phyloP scores from a whole-genome alignment of 2,113 vertebrate genomes.

The Trogon melanurus region DNA sequence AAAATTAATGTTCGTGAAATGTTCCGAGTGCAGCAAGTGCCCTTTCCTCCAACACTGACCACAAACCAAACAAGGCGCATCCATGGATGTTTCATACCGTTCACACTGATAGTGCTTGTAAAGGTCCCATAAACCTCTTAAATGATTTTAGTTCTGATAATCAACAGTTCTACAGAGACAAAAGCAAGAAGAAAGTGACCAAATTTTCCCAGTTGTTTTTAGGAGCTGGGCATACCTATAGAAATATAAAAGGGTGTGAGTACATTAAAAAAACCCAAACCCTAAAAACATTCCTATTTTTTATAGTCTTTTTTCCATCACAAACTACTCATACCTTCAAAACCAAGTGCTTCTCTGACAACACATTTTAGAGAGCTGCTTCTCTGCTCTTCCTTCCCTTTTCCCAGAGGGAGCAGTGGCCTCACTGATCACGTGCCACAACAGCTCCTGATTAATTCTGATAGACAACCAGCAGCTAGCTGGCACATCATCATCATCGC shows the following conservation, averaged over 20 bases:
- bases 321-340: neutral
- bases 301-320: neutral
- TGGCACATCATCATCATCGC: constrained; percentile 50
- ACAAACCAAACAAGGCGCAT: neutral
- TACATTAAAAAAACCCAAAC: rapidly evolving
- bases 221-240: neutral
- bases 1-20: neutral
- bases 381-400: neutral
- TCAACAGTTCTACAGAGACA: neutral
- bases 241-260: neutral
- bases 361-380: neutral
- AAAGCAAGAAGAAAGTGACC: neutral
- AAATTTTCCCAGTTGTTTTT: neutral
- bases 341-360: neutral
- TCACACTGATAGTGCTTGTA: rapidly evolving
- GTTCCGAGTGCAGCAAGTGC: neutral
- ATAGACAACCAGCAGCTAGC: constrained; percentile 65
- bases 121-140: neutral
- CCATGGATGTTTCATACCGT: neutral
- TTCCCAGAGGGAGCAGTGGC: constrained; percentile 1
- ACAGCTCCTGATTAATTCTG: constrained; percentile 65
- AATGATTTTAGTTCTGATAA: neutral
- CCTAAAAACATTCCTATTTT: neutral
- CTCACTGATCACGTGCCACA: constrained; percentile 23
- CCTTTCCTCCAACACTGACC: neutral